Evolutionary conservation across 2,797 vertebrate genomes (phyloP).

Genomic region (Syndactyla subalaris): DNA sequence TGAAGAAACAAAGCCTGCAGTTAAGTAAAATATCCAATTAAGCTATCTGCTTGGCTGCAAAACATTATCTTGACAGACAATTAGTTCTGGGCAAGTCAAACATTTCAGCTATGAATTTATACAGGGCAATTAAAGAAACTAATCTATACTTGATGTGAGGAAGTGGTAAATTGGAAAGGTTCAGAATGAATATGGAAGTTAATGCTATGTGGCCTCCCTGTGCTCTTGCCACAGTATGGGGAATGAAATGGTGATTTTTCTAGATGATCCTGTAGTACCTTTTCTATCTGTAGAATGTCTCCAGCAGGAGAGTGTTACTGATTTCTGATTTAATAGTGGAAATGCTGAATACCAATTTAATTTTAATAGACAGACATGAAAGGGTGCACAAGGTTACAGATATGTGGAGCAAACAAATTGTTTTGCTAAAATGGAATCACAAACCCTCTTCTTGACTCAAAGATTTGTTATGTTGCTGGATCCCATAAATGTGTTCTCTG

Average conservation of each 20-base stretch:
- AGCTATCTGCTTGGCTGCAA: constrained; percentile 73
- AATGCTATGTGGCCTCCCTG: not conserved
- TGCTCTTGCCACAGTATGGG: not conserved
- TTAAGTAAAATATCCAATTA: constrained; percentile 78
- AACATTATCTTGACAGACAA: constrained; percentile 74
- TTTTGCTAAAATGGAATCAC: not conserved
- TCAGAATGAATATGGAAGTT: not conserved
- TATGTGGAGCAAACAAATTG: not conserved
- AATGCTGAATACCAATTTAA: not conserved
- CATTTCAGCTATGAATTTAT: constrained; percentile 64
- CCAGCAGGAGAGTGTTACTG: not conserved
- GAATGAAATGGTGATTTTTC: constrained; percentile 3
- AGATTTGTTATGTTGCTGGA: not conserved
- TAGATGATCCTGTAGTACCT: not conserved
- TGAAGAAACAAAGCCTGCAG: constrained; percentile 57
- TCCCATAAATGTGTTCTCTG: not conserved
- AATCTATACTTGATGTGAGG: constrained; percentile 61
- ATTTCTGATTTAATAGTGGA: not conserved
- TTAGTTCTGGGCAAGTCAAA: constrained; percentile 75
- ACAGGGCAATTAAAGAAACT: constrained; percentile 70
- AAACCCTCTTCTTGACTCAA: not conserved
- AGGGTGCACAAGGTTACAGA: not conserved
- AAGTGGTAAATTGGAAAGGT: constrained; percentile 44
- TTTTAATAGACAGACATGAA: not conserved
- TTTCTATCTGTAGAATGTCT: not conserved